These are phyloP conservation scores for Thymallus thymallus DNA, from an alignment of 2,113 vertebrate genomes.

Conservation along the genomic window DNA sequence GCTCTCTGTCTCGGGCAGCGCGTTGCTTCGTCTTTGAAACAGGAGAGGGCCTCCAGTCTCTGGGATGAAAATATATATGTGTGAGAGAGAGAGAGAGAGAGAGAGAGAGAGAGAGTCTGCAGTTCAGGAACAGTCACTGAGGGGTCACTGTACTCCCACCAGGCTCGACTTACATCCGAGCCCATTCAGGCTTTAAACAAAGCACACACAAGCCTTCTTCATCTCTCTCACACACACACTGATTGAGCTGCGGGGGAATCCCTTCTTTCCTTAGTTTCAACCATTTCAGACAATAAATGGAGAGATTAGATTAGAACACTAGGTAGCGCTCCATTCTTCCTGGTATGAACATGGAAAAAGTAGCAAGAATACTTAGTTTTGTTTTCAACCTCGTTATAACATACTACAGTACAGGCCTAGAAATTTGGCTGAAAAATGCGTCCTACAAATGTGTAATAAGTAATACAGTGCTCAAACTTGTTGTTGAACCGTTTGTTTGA, in stretches of 20 bases:
- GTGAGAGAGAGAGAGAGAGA: too few species aligned
- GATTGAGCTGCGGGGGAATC: not conserved
- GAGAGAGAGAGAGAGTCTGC: too few species aligned
- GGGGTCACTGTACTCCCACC: constrained; percentile 60
- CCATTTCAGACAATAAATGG: not conserved
- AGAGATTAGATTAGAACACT: not conserved
- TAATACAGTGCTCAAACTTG: not conserved
- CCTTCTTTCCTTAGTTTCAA: not conserved
- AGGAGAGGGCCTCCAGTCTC: constrained; percentile 35
- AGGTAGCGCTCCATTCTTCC: too few species aligned
- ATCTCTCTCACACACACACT: not conserved
- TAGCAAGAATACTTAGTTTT: not conserved
- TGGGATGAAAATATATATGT: constrained; percentile 41
- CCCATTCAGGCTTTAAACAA: not conserved
- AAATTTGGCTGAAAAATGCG: not conserved
- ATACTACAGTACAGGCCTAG: not conserved
- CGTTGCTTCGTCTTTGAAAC: constrained; percentile 45
- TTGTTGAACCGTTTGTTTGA: not conserved
- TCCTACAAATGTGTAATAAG: not conserved
- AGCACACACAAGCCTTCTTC: not conserved
- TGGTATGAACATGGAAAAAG: not conserved
- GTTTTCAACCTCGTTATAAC: not conserved
- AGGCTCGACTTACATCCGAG: constrained; percentile 47
- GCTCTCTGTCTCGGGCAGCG: not conserved
- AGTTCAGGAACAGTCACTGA: constrained; percentile 41